Evolutionary conservation across 2,113 vertebrate genomes (phyloP), one percentile per base, ranked within the genome.

Genomic region (Nesospiza acunhae): DNA sequence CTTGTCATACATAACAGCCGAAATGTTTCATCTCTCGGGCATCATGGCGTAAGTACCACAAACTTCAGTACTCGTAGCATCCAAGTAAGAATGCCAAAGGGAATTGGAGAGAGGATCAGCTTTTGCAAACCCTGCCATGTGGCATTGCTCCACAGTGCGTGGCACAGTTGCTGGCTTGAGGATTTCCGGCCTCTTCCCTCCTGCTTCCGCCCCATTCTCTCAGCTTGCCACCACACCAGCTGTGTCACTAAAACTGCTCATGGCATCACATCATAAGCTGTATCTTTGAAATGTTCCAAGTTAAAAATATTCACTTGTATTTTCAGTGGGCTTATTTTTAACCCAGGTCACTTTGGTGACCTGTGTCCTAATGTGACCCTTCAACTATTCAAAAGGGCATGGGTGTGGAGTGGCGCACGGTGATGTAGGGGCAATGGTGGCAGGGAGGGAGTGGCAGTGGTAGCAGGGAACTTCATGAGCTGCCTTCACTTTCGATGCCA

Each of bases 31-130:
- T 84, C 98, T 99, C 93, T 99, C 99, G 1, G 99, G 99, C 95
- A 99, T 99, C 97, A 99, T 99, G 99, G 99, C 99, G 99, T 99
- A 98, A 99, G 99, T 99, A 96, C 90, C 47, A 42, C 44, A 52
- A 91, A 84, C 53, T 92, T 90, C 50, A 70, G 69, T 97, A 92
- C 90, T 74, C 90, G 37, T 89, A 96, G 33, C 47, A 89, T 67
- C 81, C 77, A 62, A 66, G 58, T 93, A 89, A 89, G 77, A 92
- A 82, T 89, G 47, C 58, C 62, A 67, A 69, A 73, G 44, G 52
- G 64, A 90, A 82, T 60, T 84, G 74, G 80, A 89, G 77, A 84
- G 66, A 46, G 50, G 68, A 56, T 39, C 49, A 64, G 69, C 53
- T 89, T 86, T 93, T 82, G 88, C 79, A 94, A 37, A 60, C 49